Conservation (phyloP, 2,113 vertebrate species). For the Muntiacus reevesi region DNA sequence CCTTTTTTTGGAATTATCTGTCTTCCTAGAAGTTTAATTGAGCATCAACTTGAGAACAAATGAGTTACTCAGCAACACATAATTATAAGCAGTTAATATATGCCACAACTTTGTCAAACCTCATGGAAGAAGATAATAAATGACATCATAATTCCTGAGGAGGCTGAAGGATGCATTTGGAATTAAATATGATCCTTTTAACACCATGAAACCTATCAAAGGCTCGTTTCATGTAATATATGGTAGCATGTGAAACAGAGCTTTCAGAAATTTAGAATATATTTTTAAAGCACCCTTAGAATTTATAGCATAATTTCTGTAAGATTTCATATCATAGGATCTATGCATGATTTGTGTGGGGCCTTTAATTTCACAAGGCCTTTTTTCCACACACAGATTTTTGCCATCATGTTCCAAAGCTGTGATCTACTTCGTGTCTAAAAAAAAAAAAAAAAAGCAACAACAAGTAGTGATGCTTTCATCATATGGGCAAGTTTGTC, state of each 20-base stretch:
- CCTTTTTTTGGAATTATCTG: constrained; percentile 4
- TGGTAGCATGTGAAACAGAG: background rate
- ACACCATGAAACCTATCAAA: background rate
- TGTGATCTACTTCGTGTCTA: background rate
- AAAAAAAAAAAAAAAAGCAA: background rate
- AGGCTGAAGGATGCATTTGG: background rate
- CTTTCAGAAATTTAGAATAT: background rate
- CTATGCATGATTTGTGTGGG: too few species aligned
- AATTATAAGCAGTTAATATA: background rate
- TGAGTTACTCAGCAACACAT: background rate
- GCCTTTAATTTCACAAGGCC: background rate
- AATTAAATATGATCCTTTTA: background rate
- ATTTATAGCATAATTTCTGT: background rate
- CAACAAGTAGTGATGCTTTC: background rate
- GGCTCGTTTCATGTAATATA: background rate
- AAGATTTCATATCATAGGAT: background rate
- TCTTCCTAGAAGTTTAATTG: background rate
- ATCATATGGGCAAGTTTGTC: background rate
- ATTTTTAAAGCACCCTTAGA: background rate
- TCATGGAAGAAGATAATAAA: background rate
- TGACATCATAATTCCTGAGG: background rate
- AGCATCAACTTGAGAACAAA: background rate
- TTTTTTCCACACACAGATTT: background rate
- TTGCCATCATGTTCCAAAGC: background rate
- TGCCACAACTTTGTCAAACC: background rate